Conservation (phyloP, 2,888 invertebrate species). For the Cistogaster globosa region DNA sequence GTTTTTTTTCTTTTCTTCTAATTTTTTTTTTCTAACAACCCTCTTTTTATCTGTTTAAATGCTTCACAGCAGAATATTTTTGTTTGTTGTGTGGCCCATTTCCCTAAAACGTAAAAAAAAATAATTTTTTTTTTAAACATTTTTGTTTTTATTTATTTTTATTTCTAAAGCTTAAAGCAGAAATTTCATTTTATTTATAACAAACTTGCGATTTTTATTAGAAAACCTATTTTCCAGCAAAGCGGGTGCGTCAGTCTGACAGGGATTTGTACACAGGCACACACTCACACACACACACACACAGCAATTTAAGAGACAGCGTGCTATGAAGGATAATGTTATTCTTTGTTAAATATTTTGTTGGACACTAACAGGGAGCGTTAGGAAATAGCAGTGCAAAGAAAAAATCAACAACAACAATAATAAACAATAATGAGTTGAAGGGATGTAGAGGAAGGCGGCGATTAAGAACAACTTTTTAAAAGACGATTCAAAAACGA, state of each 20-base stretch:
- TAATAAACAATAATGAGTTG: neutral
- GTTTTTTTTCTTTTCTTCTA: conserved; percentile 30
- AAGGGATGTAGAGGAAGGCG: neutral
- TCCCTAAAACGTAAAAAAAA: conserved; percentile 40
- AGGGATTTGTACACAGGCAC: neutral
- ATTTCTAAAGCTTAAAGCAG: conserved; percentile 18
- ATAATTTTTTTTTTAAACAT: neutral
- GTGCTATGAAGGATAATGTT: conserved; percentile 55
- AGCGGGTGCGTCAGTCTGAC: conserved; percentile 65
- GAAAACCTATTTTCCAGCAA: conserved; percentile 13
- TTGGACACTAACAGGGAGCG: conserved; percentile 63
- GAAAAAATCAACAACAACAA: conserved; percentile 21
- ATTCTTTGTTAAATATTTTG: conserved; percentile 70
- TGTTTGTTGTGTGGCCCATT: conserved; percentile 61
- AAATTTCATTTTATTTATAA: conserved; percentile 33
- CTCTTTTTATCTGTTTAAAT: conserved; percentile 62
- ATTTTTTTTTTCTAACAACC: conserved; percentile 56
- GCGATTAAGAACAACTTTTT: conserved; percentile 1
- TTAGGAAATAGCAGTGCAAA: conserved; percentile 66
- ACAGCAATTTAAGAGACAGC: conserved; percentile 9
- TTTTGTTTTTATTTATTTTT: neutral
- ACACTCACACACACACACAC: conserved; percentile 20
- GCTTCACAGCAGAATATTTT: conserved; percentile 36
- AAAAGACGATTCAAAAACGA: neutral
- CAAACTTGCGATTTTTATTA: conserved; percentile 61